Percentiles rank a stretch among this genome's conserved stretches.
phyloP scores from a whole-genome alignment of 35 echinoderm and acorn worm genomes.

The Anneissia japonica region DNA sequence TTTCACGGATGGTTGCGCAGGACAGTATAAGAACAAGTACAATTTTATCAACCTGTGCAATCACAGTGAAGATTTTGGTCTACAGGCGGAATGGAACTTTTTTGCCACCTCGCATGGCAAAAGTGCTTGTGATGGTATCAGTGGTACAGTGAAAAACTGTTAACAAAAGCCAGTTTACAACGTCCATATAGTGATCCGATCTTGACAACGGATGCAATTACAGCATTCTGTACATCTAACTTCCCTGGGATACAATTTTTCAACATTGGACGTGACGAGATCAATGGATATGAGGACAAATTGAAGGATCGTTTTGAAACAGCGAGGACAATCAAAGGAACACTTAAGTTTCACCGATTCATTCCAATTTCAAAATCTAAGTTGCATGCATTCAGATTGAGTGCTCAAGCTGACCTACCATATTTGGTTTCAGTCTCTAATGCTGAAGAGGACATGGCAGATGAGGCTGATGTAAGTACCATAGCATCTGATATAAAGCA shows the following conservation, averaged over 20 bases:
- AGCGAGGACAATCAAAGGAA: background rate
- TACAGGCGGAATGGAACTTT: background rate
- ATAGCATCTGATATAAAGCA: background rate
- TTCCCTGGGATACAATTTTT: background rate
- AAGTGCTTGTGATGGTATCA: background rate
- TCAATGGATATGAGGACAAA: background rate
- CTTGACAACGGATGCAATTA: background rate
- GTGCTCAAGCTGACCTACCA: background rate
- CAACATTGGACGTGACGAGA: background rate
- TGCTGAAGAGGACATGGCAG: background rate
- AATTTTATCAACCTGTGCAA: background rate
- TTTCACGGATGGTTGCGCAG: slow-evolving; percentile 10
- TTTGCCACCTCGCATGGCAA: background rate
- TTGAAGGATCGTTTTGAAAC: background rate
- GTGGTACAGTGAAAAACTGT: background rate
- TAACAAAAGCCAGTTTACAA: too few relatives aligned
- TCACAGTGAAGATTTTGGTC: background rate
- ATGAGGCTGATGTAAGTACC: background rate
- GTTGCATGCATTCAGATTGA: background rate
- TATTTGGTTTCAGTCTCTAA: background rate
- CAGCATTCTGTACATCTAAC: background rate
- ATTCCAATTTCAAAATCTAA: background rate
- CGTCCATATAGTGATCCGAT: background rate
- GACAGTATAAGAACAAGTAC: background rate
- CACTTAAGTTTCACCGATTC: background rate